phyloP scores from a whole-genome alignment of 2,888 invertebrate genomes.

The Drosophila sordidula region DNA sequence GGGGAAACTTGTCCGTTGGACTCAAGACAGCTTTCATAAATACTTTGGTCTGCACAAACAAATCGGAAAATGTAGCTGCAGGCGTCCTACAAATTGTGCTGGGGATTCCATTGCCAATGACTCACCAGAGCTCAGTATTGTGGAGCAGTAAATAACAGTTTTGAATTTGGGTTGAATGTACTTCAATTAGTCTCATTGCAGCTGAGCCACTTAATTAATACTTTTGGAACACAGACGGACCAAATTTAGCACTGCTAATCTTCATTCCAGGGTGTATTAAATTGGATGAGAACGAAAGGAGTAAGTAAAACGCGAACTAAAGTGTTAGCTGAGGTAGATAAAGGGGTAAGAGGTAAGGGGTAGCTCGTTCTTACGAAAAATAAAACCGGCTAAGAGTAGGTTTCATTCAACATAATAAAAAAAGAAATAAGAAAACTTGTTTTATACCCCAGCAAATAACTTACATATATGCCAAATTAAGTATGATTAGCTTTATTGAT shows the following conservation, averaged over 20 bases:
- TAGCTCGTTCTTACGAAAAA: too few species aligned
- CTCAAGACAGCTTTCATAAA: slow-evolving; percentile 28
- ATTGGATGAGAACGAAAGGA: too few species aligned
- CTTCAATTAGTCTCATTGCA: slow-evolving; percentile 12
- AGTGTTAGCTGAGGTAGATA: too few species aligned
- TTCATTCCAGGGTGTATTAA: not conserved
- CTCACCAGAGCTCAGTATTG: not conserved
- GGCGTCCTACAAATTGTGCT: slow-evolving; percentile 14
- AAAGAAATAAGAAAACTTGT: too few species aligned
- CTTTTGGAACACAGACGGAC: not conserved
- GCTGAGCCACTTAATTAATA: slow-evolving; percentile 3
- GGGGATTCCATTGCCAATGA: not conserved
- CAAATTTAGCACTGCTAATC: not conserved
- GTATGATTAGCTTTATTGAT: too few species aligned
- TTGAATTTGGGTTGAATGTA: slow-evolving; percentile 1
- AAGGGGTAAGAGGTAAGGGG: too few species aligned
- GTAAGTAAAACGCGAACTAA: too few species aligned
- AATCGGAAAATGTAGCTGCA: not conserved
- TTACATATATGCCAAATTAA: too few species aligned
- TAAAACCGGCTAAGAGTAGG: too few species aligned
- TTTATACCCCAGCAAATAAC: too few species aligned
- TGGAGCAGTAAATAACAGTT: not conserved
- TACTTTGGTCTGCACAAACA: slow-evolving; percentile 17
- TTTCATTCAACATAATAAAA: too few species aligned
- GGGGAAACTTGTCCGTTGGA: not conserved